phyloP scores from a whole-genome alignment of 1,140 invertebrate species.

The Megalopta genalis region DNA sequence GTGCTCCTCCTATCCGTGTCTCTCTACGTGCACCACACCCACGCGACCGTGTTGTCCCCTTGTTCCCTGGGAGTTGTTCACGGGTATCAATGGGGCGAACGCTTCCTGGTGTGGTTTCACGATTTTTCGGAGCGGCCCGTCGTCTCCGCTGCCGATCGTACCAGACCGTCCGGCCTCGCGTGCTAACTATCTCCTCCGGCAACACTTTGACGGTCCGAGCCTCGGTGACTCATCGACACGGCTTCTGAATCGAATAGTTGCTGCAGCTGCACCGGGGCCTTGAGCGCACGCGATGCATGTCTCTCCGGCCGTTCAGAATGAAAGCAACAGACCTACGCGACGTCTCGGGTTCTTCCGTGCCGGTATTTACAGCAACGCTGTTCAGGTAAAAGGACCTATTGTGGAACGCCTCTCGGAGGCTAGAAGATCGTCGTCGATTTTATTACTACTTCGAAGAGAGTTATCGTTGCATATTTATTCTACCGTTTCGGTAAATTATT shows the following conservation, averaged over 20 bases:
- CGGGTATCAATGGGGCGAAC: no score
- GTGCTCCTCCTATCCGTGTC: neutral
- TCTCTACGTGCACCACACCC: neutral
- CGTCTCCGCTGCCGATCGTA: no score
- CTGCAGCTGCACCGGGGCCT: conserved; percentile 27
- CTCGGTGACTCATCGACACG: conserved; percentile 36
- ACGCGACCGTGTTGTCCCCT: neutral
- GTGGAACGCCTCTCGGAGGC: no score
- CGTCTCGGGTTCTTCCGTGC: neutral
- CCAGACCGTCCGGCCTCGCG: no score
- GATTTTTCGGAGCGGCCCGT: neutral
- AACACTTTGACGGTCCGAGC: neutral
- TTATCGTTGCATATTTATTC: no score
- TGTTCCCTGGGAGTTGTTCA: no score
- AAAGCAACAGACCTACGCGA: neutral
- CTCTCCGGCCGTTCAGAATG: neutral
- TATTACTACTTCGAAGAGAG: no score
- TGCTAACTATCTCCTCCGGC: neutral
- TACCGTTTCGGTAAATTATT: no score
- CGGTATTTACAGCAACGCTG: no score
- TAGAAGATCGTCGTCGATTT: no score
- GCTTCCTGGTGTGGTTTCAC: neutral
- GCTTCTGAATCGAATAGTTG: conserved; percentile 26
- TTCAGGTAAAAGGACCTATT: no score
- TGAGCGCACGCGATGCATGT: neutral